A percentile compares a stretch with the other conserved stretches of the same genome.
Evolutionary conservation across 2,113 vertebrate species (phyloP).

Genomic region (Peromyscus polionotus): DNA sequence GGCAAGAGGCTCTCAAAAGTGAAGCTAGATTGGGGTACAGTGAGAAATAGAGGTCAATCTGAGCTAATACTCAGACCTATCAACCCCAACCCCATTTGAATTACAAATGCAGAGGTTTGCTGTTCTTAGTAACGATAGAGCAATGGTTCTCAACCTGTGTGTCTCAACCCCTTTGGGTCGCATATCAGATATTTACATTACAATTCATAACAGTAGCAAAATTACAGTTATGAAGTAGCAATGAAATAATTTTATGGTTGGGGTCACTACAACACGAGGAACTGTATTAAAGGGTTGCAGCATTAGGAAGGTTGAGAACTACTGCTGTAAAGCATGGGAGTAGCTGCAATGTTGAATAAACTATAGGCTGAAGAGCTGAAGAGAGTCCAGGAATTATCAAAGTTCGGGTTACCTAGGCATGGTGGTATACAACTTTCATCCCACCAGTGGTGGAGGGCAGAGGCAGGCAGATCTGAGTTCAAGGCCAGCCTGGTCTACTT

Average conservation of each 20-base stretch:
- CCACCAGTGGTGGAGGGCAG: no score
- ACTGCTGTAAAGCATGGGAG: neutral
- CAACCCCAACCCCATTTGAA: no score
- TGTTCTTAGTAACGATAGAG: neutral
- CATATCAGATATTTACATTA: neutral
- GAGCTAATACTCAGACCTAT: neutral
- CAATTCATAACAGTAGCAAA: neutral
- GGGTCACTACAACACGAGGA: neutral
- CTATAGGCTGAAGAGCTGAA: neutral
- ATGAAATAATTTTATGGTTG: neutral
- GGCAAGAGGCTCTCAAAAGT: neutral
- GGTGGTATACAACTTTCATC: no score
- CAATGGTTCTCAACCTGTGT: neutral
- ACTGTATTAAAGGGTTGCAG: no score
- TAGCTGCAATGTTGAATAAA: neutral
- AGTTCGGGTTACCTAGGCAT: neutral
- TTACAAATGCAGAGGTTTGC: neutral
- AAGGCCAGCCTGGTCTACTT: neutral
- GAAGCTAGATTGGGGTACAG: neutral
- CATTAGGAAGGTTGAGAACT: neutral
- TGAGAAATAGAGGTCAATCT: neutral
- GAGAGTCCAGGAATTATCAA: conserved; percentile 23
- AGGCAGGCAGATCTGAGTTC: neutral
- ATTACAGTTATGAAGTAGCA: neutral
- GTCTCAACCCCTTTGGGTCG: neutral